Conservation (phyloP, 2,797 vertebrate species). For the Selene dorsalis region DNA sequence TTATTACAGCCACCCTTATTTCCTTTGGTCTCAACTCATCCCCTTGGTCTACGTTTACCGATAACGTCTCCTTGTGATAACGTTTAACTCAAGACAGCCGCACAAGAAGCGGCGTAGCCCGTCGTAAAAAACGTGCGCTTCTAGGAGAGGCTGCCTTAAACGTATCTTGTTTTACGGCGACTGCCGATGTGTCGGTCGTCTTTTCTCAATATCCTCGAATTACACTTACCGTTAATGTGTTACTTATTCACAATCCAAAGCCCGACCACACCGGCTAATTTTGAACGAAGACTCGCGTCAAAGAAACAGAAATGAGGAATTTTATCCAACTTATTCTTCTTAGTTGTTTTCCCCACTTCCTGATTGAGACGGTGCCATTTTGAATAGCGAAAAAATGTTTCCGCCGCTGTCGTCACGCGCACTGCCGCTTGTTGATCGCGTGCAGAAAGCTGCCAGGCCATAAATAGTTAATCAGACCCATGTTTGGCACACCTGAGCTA, state of each 20-base stretch:
- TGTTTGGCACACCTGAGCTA: conserved; percentile 15
- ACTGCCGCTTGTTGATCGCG: conserved; percentile 51
- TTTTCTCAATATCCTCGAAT: conserved; percentile 59
- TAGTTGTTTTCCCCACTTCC: conserved; percentile 83
- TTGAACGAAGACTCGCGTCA: conserved; percentile 50
- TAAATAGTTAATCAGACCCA: conserved; percentile 45
- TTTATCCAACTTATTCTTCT: conserved; percentile 82
- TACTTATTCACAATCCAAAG: conserved; percentile 60
- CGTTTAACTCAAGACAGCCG: not conserved
- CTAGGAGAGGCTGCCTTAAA: conserved; percentile 74
- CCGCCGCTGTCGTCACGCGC: conserved; percentile 81
- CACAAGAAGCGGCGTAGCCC: conserved; percentile 54
- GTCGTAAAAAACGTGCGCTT: conserved; percentile 64
- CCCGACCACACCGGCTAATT: conserved; percentile 22
- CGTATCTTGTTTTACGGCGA: conserved; percentile 65
- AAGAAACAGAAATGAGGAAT: conserved; percentile 57
- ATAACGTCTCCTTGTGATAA: conserved; percentile 15
- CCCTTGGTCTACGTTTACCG: not conserved
- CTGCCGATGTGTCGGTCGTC: conserved; percentile 75
- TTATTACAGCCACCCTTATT: not conserved
- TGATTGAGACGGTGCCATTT: conserved; percentile 85
- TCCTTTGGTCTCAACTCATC: fast-evolving
- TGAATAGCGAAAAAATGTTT: conserved; percentile 84
- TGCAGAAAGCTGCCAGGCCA: conserved; percentile 38
- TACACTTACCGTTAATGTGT: conserved; percentile 68